phyloP scores from a whole-genome alignment of 2,113 vertebrate genomes.

The rat (Rattus norvegicus) region DNA sequence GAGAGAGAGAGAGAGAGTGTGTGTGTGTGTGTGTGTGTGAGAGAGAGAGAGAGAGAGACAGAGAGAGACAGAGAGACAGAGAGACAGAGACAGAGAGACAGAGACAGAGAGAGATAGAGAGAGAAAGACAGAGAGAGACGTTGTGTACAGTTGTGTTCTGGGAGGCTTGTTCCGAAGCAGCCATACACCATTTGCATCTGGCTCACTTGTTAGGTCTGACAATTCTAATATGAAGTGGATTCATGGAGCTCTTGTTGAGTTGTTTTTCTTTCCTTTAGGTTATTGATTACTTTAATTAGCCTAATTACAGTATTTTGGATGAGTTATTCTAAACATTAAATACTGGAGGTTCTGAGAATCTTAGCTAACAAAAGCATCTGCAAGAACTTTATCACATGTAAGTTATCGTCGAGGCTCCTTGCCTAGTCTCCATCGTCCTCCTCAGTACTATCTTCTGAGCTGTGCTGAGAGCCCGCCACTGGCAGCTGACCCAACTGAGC shows the following conservation, averaged over 20 bases:
- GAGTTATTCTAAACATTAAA: slow-evolving; percentile 50
- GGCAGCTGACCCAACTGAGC: background rate
- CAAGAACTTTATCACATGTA: background rate
- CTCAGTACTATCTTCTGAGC: slow-evolving; percentile 4
- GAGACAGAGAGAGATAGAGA: too few relatives aligned
- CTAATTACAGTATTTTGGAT: slow-evolving; percentile 45
- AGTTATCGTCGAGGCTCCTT: background rate
- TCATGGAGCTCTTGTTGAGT: slow-evolving; percentile 15
- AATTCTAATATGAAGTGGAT: background rate
- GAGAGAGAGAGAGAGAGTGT: too few relatives aligned
- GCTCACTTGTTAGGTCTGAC: background rate
- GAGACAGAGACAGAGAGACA: too few relatives aligned
- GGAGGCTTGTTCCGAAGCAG: background rate
- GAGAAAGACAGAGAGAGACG: too few relatives aligned
- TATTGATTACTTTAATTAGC: slow-evolving; percentile 61
- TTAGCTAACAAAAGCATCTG: slow-evolving; percentile 19
- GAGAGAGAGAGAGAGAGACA: too few relatives aligned
- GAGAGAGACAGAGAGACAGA: too few relatives aligned
- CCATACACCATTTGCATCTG: accelerated
- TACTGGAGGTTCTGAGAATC: slow-evolving; percentile 28
- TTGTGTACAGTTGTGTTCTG: background rate
- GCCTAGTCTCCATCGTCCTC: background rate
- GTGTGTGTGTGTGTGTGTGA: too few relatives aligned
- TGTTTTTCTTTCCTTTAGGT: slow-evolving; percentile 21
- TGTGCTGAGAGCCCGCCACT: background rate